Evolutionary conservation across 2,888 invertebrate genomes (phyloP).

Genomic region (Pseudoips prasinana): DNA sequence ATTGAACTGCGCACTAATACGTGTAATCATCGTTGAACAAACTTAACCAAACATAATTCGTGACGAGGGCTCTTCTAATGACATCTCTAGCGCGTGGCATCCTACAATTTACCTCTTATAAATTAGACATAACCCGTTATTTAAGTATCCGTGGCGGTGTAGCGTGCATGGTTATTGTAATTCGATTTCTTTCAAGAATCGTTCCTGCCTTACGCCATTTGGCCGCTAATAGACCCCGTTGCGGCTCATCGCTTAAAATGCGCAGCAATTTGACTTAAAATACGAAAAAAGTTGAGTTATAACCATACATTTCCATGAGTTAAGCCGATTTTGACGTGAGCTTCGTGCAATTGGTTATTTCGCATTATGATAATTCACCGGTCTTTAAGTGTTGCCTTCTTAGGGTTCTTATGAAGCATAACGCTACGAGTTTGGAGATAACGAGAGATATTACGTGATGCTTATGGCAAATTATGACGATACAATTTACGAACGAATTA

Average conservation of each 20-base stretch:
- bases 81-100: constrained; percentile 65
- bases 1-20: constrained; percentile 46
- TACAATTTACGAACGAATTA: constrained; percentile 37
- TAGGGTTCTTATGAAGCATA: constrained; percentile 44
- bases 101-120: constrained; percentile 73
- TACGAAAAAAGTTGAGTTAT: constrained; percentile 48
- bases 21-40: constrained; percentile 64
- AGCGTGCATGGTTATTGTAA: constrained; percentile 77
- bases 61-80: constrained; percentile 39
- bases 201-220: constrained; percentile 61
- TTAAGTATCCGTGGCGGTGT: constrained; percentile 55
- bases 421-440: constrained; percentile 44
- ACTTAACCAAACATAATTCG: constrained; percentile 69
- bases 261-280: constrained; percentile 58
- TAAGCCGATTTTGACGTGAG: constrained; percentile 67
- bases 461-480: constrained; percentile 51
- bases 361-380: constrained; percentile 72
- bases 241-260: constrained; percentile 60
- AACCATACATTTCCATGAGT: constrained; percentile 61
- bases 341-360: constrained; percentile 73
- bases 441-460: constrained; percentile 49
- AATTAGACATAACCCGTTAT: constrained; percentile 77
- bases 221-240: constrained; percentile 63
- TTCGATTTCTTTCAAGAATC: constrained; percentile 73
- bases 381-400: constrained; percentile 46